Evolutionary conservation across 2,888 invertebrate genomes (phyloP).

Genomic region (Germaria angustata): DNA sequence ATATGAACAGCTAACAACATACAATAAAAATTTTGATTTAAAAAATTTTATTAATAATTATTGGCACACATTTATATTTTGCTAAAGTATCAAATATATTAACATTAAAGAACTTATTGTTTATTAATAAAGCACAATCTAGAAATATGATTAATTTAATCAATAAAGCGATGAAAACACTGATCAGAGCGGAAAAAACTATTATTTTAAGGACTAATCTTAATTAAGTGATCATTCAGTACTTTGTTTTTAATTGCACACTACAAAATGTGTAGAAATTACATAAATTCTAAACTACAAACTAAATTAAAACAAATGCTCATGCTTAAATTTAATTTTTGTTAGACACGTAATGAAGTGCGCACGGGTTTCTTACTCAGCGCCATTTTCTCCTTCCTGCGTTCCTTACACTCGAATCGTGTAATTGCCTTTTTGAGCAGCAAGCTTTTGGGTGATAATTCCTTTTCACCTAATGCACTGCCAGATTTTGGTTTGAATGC

Average conservation of each 20-base stretch:
- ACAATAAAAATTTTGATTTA: too few relatives aligned
- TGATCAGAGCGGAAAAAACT: not conserved
- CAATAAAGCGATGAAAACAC: conserved; percentile 1
- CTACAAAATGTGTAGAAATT: not conserved
- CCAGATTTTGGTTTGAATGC: conserved; percentile 64
- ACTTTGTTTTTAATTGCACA: conserved; percentile 34
- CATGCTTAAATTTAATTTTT: not conserved
- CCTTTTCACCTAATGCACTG: conserved; percentile 61
- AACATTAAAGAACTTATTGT: not conserved
- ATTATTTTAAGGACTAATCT: not conserved
- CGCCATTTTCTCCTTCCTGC: conserved; percentile 69
- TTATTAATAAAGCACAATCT: conserved; percentile 53
- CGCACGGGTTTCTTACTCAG: conserved; percentile 63
- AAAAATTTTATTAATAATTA: not conserved
- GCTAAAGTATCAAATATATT: not conserved
- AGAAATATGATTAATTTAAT: conserved; percentile 20
- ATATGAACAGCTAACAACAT: too few relatives aligned
- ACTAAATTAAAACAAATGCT: too few relatives aligned
- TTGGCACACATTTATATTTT: conserved; percentile 27
- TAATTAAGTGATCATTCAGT: not conserved
- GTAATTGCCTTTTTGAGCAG: conserved; percentile 62
- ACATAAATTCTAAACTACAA: not conserved
- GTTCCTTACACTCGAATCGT: conserved; percentile 65
- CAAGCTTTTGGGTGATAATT: conserved; percentile 67
- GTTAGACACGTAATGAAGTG: conserved; percentile 64